phyloP scores from a whole-genome alignment of 30 jellyfish, hydroid and myxozoan genomes.

The Aurelia coerulea region DNA sequence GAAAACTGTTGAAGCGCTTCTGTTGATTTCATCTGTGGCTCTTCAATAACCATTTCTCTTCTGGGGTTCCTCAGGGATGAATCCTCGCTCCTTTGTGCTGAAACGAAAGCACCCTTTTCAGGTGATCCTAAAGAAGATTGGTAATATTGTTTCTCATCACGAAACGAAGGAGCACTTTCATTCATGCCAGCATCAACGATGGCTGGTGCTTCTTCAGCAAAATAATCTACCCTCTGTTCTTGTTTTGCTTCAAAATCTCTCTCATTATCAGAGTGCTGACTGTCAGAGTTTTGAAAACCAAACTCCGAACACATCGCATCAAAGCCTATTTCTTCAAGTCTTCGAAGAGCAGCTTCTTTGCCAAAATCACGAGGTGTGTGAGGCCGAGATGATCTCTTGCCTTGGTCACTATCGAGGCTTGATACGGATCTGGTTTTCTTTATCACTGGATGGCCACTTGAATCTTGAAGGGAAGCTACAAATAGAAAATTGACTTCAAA shows the following conservation, averaged over 20 bases:
- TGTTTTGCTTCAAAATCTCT: background rate
- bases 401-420: slow-evolving; percentile 27
- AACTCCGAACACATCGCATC: slow-evolving; percentile 62
- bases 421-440: slow-evolving; percentile 10
- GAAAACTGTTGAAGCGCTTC: slow-evolving; percentile 16
- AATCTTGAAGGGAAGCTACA: slow-evolving; percentile 19
- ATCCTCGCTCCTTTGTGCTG: too few relatives aligned
- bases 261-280: background rate
- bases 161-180: background rate
- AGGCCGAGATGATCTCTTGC: slow-evolving; percentile 5
- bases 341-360: slow-evolving; percentile 57
- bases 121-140: background rate
- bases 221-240: background rate
- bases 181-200: background rate
- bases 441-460: background rate
- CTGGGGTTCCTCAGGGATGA: too few relatives aligned
- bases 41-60: slow-evolving; percentile 14
- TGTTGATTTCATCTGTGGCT: slow-evolving; percentile 21
- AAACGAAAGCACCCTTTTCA: background rate
- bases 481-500: background rate
- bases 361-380: slow-evolving; percentile 68
- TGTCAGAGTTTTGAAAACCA: slow-evolving; percentile 11
- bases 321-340: slow-evolving; percentile 70
- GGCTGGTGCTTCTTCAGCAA: background rate
- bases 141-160: background rate